Percentiles rank a stretch among this genome's conserved stretches.
These are phyloP conservation scores for Zaprionus lachaisei DNA, from an alignment of 1,140 invertebrate species.

Conservation along the genomic window DNA sequence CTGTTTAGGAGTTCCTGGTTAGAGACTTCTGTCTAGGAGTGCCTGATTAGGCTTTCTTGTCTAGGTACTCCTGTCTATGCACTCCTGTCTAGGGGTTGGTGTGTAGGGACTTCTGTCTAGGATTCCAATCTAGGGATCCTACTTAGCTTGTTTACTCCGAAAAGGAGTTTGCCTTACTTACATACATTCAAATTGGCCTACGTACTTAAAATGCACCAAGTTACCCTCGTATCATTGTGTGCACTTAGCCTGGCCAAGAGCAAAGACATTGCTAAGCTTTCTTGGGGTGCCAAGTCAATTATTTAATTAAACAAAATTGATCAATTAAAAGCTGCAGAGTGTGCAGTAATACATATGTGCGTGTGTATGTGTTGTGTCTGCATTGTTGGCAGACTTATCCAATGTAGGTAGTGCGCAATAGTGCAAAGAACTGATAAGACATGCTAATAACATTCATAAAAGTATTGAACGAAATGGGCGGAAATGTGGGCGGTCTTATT, in stretches of 20 bases:
- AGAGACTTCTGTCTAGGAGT: too few relatives aligned
- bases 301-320: slow-evolving; percentile 6
- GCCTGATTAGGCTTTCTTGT: too few relatives aligned
- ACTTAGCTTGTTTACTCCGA: too few relatives aligned
- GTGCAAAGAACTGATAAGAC: slow-evolving; percentile 74
- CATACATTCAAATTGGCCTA: too few relatives aligned
- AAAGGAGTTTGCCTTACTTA: too few relatives aligned
- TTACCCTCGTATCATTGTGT: neutral
- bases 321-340: neutral
- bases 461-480: slow-evolving; percentile 71
- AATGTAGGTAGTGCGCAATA: slow-evolving; percentile 66
- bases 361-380: neutral
- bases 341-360: neutral
- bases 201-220: too few relatives aligned
- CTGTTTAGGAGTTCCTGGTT: too few relatives aligned
- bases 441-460: slow-evolving; percentile 79
- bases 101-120: too few relatives aligned
- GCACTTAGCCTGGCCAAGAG: neutral
- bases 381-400: slow-evolving; percentile 30
- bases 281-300: neutral
- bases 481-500: slow-evolving; percentile 72
- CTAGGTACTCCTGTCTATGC: too few relatives aligned
- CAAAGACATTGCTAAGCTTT: neutral
- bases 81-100: too few relatives aligned
- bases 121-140: too few relatives aligned